These are phyloP conservation scores for Macrobrachium nipponense DNA, from an alignment of 1,140 invertebrate genomes.

Conservation along the genomic window DNA sequence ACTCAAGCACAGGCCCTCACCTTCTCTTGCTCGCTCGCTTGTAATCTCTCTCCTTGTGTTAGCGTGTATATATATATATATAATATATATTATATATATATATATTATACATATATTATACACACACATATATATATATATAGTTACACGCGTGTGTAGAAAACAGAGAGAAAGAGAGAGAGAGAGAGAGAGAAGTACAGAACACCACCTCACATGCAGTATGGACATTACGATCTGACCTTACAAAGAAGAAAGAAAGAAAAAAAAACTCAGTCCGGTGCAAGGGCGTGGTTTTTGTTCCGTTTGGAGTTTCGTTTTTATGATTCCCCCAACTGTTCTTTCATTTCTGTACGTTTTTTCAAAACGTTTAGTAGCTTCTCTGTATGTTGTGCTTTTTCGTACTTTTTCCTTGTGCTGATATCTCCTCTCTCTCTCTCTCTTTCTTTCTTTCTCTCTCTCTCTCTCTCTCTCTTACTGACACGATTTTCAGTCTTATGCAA, in stretches of 20 bases:
- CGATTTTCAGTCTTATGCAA: background rate
- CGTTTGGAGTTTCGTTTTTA: too few relatives aligned
- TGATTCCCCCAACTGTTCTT: background rate
- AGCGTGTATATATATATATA: background rate
- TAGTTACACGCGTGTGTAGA: background rate
- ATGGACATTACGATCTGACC: too few relatives aligned
- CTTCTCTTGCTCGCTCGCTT: background rate
- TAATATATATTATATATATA: background rate
- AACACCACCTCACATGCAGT: too few relatives aligned
- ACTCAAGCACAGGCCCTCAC: background rate
- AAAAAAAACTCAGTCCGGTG: too few relatives aligned
- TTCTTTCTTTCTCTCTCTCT: background rate
- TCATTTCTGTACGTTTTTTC: background rate
- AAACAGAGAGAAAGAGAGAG: too few relatives aligned
- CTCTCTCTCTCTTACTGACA: background rate
- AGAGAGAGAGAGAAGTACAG: too few relatives aligned
- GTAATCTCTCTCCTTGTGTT: background rate
- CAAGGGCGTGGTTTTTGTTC: too few relatives aligned
- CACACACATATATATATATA: background rate
- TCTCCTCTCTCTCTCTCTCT: background rate
- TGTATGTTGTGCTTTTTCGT: too few relatives aligned
- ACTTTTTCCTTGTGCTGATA: too few relatives aligned
- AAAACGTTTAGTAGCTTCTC: too few relatives aligned
- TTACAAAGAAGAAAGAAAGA: too few relatives aligned
- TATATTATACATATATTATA: background rate